Evolutionary conservation across 2,797 vertebrate species (phyloP), one percentile per base, ranked within the genome.

Genomic region (Acrossocheilus wenchowensis): DNA sequence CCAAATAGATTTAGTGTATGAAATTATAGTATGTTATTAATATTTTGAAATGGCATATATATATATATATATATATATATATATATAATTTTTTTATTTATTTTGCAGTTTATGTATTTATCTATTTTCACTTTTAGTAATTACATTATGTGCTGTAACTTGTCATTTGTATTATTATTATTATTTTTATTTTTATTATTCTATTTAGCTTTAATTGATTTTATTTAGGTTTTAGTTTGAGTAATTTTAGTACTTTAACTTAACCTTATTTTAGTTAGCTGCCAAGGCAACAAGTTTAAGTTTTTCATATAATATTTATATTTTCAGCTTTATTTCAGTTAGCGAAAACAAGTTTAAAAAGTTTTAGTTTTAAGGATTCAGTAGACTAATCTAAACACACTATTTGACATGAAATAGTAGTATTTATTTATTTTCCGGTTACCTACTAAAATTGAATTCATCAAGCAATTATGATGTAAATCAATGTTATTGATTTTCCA

Each of bases 401-500:
- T 21, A 1, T 48, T 43, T 66, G n/a, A 21, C 50, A 23, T 62
- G 26, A 62, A 82, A 82, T 72, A 34, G 11, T 83, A 23, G 23
- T 80, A 50, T 78, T 60, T 11, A 73, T 77, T 34, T 68, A 54
- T 83, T 69, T 52, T 73, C 73, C 26, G 71, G 34, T 74, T 80
- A 17, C 17, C 62, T 34, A 4, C 26, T 8, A 72, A 43, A 82
- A 36, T 73, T 21, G 14, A 84, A 78, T 87, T 66, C 36, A 81
- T 66, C 45, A 64, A 43, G 45, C 36, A 23, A 54, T 54, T 77
- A 78, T 36, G 11, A 68, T 62, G n/a, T 68, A 86, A 85, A 86
- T 87, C 84, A 62, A 50, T 30, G 11, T 64, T 82, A 86, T 89
- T 81, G 83, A 89, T 87, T 87, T 43, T 73, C 52, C 62, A 5